phyloP scores from a whole-genome alignment of 2,113 vertebrate genomes.

The Alethe castanea region DNA sequence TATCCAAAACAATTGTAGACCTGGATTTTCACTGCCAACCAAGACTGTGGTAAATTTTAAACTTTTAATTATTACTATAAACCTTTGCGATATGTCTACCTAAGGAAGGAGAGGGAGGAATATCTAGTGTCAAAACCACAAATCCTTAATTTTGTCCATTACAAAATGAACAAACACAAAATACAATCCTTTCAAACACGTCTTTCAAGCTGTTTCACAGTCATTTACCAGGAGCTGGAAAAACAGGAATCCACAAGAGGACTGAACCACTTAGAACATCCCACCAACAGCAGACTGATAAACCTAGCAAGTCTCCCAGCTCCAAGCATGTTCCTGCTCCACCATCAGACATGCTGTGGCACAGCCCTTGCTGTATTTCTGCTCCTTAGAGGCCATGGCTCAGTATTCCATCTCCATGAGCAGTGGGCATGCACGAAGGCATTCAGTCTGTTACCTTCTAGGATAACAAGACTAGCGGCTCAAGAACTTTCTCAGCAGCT shows the following conservation, averaged over 20 bases:
- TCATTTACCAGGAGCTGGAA: not conserved
- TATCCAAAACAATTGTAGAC: not conserved
- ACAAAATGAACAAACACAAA: not conserved
- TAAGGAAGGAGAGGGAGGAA: not conserved
- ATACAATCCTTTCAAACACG: not conserved
- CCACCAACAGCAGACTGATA: not conserved
- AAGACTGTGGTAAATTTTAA: not conserved
- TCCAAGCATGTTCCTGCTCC: not conserved
- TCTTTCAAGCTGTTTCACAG: not conserved
- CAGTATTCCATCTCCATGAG: not conserved
- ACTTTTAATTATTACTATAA: not conserved
- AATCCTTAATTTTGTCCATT: not conserved
- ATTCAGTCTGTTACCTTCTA: not conserved
- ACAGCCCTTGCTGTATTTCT: not conserved
- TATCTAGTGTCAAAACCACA: not conserved
- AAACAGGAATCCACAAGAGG: not conserved
- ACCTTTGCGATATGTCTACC: not conserved
- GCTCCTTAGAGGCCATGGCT: not conserved
- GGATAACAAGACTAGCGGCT: not conserved
- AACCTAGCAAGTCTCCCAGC: not conserved
- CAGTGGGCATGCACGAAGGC: not conserved
- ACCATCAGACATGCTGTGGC: not conserved
- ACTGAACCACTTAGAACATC: not conserved
- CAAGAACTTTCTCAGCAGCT: not conserved
- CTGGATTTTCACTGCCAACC: conserved; percentile 6